Conservation (phyloP, 2,113 vertebrate genomes). For the Podocnemis expansa region DNA sequence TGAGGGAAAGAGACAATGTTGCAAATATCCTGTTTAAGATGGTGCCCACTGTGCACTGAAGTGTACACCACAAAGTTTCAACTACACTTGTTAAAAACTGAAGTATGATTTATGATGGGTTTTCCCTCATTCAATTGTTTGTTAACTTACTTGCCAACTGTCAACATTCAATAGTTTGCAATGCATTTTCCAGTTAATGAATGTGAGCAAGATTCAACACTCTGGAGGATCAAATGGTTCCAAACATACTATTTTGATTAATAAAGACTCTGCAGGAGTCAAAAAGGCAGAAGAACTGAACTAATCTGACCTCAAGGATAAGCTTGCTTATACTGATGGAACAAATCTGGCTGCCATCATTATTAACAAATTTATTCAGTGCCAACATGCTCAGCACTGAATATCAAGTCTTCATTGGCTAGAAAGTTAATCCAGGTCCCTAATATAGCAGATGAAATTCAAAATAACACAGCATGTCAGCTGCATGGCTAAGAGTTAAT, state of each 20-base stretch:
- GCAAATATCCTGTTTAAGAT: constrained; percentile 51
- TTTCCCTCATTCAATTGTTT: neutral
- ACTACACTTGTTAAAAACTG: neutral
- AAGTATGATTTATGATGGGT: neutral
- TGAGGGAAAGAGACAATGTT: constrained; percentile 4
- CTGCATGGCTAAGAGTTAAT: neutral
- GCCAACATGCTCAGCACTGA: neutral
- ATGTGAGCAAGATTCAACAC: too few relatives aligned
- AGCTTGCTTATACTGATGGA: neutral
- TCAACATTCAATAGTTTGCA: neutral
- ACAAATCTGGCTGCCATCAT: neutral
- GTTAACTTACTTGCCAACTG: neutral
- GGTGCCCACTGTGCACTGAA: neutral
- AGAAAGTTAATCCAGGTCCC: neutral
- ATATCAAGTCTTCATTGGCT: neutral
- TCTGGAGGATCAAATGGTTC: neutral
- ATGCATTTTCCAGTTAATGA: too few relatives aligned
- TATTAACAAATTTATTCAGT: neutral
- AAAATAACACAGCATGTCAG: neutral
- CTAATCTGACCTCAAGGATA: neutral
- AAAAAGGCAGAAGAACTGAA: neutral
- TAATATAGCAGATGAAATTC: neutral
- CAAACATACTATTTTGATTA: neutral
- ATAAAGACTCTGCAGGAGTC: neutral
- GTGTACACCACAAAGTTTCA: constrained; percentile 11